Evolutionary conservation across 2,113 vertebrate genomes (phyloP).

Genomic region (Antigone vipio): DNA sequence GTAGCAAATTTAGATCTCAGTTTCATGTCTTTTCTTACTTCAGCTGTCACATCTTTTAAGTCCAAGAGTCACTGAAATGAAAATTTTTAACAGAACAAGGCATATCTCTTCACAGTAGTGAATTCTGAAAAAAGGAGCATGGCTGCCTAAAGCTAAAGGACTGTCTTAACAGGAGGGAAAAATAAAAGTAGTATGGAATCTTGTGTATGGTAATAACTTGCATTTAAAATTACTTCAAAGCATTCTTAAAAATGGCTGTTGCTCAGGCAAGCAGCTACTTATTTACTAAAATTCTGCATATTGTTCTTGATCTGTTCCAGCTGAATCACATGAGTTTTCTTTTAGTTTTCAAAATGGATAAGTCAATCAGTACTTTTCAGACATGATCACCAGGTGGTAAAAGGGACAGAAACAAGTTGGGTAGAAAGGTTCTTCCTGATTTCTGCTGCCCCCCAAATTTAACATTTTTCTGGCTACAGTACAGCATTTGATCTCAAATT

Average conservation of each 20-base stretch:
- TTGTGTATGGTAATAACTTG: background rate
- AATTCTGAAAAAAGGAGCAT: background rate
- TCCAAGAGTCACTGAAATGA: background rate
- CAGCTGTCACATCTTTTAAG: background rate
- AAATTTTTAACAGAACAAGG: background rate
- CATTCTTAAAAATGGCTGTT: background rate
- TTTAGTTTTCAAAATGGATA: background rate
- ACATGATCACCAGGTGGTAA: background rate
- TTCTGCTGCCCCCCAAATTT: background rate
- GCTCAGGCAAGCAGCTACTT: background rate
- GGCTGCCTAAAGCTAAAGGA: background rate
- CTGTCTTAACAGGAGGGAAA: background rate
- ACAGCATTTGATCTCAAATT: background rate
- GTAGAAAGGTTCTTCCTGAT: background rate
- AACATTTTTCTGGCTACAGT: background rate
- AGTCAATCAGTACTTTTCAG: background rate
- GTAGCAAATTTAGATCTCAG: background rate
- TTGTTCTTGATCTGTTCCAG: background rate
- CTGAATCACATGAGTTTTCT: background rate
- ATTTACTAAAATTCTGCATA: background rate
- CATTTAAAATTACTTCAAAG: background rate
- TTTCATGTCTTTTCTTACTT: background rate
- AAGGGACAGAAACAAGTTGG: background rate
- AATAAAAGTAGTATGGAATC: background rate
- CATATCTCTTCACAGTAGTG: background rate